These are phyloP conservation scores for Enteromius paludinosus DNA, from an alignment of 2,797 vertebrate species.

Conservation along the genomic window DNA sequence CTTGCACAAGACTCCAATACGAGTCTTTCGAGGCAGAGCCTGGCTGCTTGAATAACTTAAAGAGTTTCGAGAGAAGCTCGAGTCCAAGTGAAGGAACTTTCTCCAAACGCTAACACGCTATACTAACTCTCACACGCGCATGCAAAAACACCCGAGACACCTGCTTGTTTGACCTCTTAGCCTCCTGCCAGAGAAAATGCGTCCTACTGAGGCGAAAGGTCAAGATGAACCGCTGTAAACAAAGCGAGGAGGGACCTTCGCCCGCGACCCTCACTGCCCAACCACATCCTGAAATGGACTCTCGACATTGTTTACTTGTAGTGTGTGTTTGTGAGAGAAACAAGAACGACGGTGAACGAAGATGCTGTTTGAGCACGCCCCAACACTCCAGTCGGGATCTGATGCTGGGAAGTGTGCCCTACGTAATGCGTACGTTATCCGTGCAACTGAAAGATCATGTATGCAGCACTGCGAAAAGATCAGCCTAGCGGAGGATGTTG, in stretches of 20 bases:
- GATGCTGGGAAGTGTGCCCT: slow-evolving; percentile 5
- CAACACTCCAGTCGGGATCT: slow-evolving; percentile 46
- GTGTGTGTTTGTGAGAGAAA: slow-evolving; percentile 32
- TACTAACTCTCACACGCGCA: slow-evolving; percentile 50
- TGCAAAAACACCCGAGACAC: slow-evolving; percentile 41
- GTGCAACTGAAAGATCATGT: slow-evolving; percentile 11
- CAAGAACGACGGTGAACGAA: not conserved
- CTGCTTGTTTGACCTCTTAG: slow-evolving; percentile 53
- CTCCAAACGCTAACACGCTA: slow-evolving; percentile 51
- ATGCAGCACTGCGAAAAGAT: slow-evolving; percentile 41
- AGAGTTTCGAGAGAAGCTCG: slow-evolving; percentile 49
- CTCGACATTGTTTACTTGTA: slow-evolving; percentile 72
- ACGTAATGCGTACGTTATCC: not conserved
- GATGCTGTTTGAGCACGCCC: not conserved
- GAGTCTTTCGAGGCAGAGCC: slow-evolving; percentile 15
- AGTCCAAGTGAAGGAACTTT: slow-evolving; percentile 49
- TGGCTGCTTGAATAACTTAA: slow-evolving; percentile 38
- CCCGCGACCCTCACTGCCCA: slow-evolving; percentile 46
- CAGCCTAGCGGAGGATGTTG: slow-evolving; percentile 42
- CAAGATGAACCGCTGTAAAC: slow-evolving; percentile 73
- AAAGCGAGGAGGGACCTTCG: slow-evolving; percentile 73
- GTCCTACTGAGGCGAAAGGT: slow-evolving; percentile 70
- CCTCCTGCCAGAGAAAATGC: slow-evolving; percentile 31
- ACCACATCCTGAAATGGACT: slow-evolving; percentile 54
- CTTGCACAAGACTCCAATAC: slow-evolving; percentile 23